Evolutionary conservation across 2,888 invertebrate species (phyloP), one percentile per base, ranked within the genome.

Genomic region (Hypercompe scribonia): DNA sequence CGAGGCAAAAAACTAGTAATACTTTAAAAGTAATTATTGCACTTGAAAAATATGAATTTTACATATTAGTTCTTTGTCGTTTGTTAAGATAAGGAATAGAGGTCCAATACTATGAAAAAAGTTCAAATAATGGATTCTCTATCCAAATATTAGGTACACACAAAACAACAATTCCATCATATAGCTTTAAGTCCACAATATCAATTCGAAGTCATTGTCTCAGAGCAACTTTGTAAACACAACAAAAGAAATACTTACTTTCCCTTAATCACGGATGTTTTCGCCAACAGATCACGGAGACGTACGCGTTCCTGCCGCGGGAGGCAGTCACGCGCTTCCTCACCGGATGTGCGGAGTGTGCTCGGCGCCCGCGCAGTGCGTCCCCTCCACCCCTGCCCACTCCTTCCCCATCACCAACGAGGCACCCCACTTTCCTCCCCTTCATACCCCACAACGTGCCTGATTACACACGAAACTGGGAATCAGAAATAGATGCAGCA

Each of bases 251-350:
- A 76, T 81, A 80, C 72, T n/a, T n/a, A 68, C 42, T 80, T 78
- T 85, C 81, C 79, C 78, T 80, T 88, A 85, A 89, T 87, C 82
- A 83, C 82, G 85, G 84, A 87, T 87, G 86, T 88, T 89, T 92
- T 91, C 90, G 89, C 85, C 96, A 96, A 75, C 97, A 99, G 99
- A 99, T 99, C 89, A 99, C 99, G 71, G 99, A 99, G 96, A 99
- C 98, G 77, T 99, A 98, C 96, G 99, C 99, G 70, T 99, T 99
- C 91, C 96, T 99, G 86, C 99, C 99, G 8, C 97, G 99, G 74
- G 99, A 99, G 94, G 99, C 99, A 69, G 99, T 99, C 90, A 99
- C 99, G 76, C 97, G 98, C 87, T 99, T 99, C 96, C 97, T 99
- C 76, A 97, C 99, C 93, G 98, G 99, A 87, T 99, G 99, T 93